Conservation (phyloP, 2,797 vertebrate genomes). For the Halcyon chelicuti region DNA sequence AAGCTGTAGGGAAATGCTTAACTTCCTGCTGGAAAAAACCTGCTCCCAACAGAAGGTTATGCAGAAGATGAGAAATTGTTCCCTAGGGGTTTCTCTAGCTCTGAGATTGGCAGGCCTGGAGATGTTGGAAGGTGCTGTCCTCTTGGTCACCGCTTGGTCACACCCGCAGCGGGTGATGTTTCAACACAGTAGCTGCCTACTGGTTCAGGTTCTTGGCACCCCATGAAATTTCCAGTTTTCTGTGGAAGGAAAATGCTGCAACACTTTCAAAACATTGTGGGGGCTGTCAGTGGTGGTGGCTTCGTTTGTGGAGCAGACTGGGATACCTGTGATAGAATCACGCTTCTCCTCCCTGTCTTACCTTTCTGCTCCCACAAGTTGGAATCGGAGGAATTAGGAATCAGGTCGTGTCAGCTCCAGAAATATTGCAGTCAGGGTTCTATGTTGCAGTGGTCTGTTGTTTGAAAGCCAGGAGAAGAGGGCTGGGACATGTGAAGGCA, state of each 20-base stretch:
- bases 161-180: conserved; percentile 33
- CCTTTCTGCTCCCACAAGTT: neutral
- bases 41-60: neutral
- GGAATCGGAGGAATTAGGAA: neutral
- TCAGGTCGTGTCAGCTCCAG: neutral
- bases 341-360: neutral
- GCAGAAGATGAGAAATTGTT: neutral
- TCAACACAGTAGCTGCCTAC: conserved; percentile 28
- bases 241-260: conserved; percentile 30
- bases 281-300: neutral
- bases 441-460: neutral
- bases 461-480: neutral
- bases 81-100: conserved; percentile 21
- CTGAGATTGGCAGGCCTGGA: conserved; percentile 14
- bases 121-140: neutral
- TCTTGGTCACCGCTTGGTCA: neutral
- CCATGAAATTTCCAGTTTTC: conserved; percentile 17
- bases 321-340: neutral
- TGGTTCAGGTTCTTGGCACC: neutral
- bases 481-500: neutral
- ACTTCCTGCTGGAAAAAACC: neutral
- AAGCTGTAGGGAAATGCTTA: neutral
- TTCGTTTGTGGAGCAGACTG: neutral
- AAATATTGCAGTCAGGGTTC: neutral
- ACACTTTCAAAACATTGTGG: neutral